Percentiles rank a stretch among this genome's conserved stretches.
These are phyloP conservation scores for Brenthis daphne DNA, from an alignment of 2,888 invertebrate genomes.

Conservation along the genomic window DNA sequence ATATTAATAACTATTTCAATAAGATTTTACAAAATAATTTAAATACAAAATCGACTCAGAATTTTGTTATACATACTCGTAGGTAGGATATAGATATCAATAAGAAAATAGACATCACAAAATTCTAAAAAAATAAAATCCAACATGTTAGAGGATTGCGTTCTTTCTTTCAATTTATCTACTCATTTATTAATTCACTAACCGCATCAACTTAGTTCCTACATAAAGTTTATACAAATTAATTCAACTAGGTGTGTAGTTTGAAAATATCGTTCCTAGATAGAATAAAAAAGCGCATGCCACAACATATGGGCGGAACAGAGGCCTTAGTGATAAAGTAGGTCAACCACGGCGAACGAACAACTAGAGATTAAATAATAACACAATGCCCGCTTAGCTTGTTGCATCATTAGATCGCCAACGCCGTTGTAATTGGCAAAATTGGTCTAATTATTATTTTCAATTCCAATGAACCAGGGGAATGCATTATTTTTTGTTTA, in stretches of 20 bases:
- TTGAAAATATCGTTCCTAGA: background rate
- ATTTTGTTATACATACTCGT: too few species aligned
- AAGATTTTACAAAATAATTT: too few species aligned
- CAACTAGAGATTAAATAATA: conserved; percentile 55
- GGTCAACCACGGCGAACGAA: conserved; percentile 25
- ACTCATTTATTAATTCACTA: too few species aligned
- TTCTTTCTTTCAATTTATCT: too few species aligned
- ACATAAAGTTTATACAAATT: background rate
- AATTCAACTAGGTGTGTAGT: background rate
- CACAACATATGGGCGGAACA: conserved; percentile 6
- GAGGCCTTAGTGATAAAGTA: conserved; percentile 20
- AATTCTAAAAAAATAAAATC: too few species aligned
- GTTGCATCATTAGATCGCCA: conserved; percentile 54
- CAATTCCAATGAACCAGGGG: conserved; percentile 47
- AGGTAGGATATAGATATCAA: too few species aligned
- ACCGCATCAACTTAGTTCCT: too few species aligned
- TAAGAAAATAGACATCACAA: too few species aligned
- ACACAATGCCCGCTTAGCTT: conserved; percentile 50
- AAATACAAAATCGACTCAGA: too few species aligned
- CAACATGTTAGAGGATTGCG: too few species aligned
- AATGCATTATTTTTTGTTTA: conserved; percentile 25
- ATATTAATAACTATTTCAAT: too few species aligned
- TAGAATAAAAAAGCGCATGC: conserved; percentile 2
- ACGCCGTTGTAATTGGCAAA: conserved; percentile 67
- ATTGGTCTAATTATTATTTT: conserved; percentile 66